Base-by-base conservation (phyloP, 2,113 vertebrate species). In the Lepidothrix coronata region DNA sequence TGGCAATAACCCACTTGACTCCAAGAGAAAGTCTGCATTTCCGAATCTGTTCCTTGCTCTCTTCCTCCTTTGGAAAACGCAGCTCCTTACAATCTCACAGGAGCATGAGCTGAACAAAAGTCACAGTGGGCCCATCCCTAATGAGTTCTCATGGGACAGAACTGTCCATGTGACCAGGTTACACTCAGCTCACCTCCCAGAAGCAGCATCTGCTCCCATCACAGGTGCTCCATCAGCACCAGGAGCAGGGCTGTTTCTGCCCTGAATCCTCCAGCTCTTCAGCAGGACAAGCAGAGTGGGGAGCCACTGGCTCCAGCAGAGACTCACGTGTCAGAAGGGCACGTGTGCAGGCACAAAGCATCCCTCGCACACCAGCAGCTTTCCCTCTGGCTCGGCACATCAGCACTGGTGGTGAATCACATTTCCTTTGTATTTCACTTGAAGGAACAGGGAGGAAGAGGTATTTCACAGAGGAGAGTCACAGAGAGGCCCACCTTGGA, bases 401-500 rank as follows among this genome's bases (percentile, higher is more conserved):
- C n/a, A 10, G 51, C 46, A 41, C 21, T 18, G 70, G 11, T 44
- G 58, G 82, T 72, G 78, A 95, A 85, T 91, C 81, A 78, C 39
- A 24, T 63, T 41, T 51, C 62, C 71, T 91, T 92, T 95, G 83
- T 89, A 35, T 62, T 91, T 94, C 81, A 71, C 68, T 84, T 48
- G 55, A 23, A 89, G 35, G 33, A 94, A 81, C 30, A 44, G 44
- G 21, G 80, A 84, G 61, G 77, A 84, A 77, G 51, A 80, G 4
- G 43, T 18, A 22, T 74, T 91, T 74, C 52, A 86, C 31, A 72
- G 43, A 33, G 35, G 27, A 95, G 33, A 89, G 43, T 85, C 91
- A 93, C 93, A 94, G 71, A 93, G 61, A 91, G 35, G 33, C 73
- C 55, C 61, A 89, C 61, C 68, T 84, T 95, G 73, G 46, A 87